Percentiles rank a stretch among this genome's conserved stretches.
Evolutionary conservation across 2,113 vertebrate genomes (phyloP).

Genomic region (Hippocampus guttulatus): DNA sequence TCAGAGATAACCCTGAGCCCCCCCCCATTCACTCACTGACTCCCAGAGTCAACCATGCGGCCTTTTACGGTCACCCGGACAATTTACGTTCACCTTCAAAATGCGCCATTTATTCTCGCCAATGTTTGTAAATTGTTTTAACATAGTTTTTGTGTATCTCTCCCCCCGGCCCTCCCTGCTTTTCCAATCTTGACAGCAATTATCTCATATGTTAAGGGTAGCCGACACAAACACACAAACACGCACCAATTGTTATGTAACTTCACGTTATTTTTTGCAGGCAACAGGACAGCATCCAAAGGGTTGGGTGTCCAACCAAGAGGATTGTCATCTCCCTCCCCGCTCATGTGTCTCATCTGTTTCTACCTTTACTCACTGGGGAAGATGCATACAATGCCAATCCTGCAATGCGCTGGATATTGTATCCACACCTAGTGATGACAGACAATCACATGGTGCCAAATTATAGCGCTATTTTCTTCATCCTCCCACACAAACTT

Average conservation of each 20-base stretch:
- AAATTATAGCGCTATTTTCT: slow-evolving; percentile 53
- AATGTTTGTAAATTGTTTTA: neutral
- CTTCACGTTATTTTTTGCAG: slow-evolving; percentile 21
- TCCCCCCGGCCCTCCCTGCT: neutral
- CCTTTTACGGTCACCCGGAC: slow-evolving; percentile 62
- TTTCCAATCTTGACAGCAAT: neutral
- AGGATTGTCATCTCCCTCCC: slow-evolving; percentile 22
- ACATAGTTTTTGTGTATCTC: slow-evolving; percentile 8
- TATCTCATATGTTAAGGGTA: neutral
- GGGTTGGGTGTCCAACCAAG: slow-evolving; percentile 33
- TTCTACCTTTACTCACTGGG: slow-evolving; percentile 28
- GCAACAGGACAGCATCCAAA: slow-evolving; percentile 21
- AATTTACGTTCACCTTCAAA: neutral
- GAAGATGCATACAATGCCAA: slow-evolving; percentile 25
- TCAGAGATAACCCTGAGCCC: slow-evolving; percentile 66
- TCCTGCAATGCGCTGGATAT: slow-evolving; percentile 27
- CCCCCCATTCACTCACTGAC: slow-evolving; percentile 36
- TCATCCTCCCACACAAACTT: slow-evolving; percentile 9
- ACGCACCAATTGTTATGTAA: slow-evolving; percentile 8
- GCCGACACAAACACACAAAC: slow-evolving; percentile 9
- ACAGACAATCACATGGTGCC: slow-evolving; percentile 46
- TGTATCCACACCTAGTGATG: slow-evolving; percentile 46
- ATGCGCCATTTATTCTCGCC: no score
- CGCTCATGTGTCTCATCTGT: slow-evolving; percentile 40
- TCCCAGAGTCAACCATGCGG: slow-evolving; percentile 21